Evolutionary conservation across 2,888 invertebrate genomes (phyloP).

Genomic region (Rotaria socialis): DNA sequence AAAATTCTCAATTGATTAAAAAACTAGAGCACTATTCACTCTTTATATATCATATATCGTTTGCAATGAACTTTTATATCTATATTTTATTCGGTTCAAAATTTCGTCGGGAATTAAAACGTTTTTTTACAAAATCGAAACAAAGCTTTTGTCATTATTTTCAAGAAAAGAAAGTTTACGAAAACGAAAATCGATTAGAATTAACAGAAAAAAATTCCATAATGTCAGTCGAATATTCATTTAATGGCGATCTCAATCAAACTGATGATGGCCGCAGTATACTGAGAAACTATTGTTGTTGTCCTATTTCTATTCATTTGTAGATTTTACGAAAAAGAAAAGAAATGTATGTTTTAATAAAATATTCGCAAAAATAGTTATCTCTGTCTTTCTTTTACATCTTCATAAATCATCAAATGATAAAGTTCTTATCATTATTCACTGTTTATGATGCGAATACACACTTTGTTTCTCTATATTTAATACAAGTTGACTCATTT

Average conservation of each 20-base stretch:
- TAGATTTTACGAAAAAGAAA: not conserved
- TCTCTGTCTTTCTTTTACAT: not conserved
- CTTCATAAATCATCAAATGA: not conserved
- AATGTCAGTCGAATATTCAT: not conserved
- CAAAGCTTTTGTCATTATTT: not conserved
- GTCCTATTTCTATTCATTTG: not conserved
- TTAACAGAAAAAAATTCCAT: not conserved
- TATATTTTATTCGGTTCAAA: not conserved
- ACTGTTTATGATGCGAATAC: not conserved
- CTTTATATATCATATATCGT: not conserved
- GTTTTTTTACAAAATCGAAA: not conserved
- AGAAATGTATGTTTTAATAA: not conserved
- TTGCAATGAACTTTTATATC: constrained; percentile 17
- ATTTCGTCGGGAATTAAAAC: constrained; percentile 27
- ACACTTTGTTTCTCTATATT: not conserved
- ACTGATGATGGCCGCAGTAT: not conserved
- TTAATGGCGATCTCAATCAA: not conserved
- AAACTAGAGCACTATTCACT: not conserved
- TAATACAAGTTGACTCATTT: not conserved
- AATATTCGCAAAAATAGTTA: not conserved
- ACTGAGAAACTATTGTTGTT: not conserved
- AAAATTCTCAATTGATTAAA: not conserved
- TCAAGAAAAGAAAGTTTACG: not conserved
- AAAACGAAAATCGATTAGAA: not conserved
- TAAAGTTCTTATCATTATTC: not conserved